Conservation (phyloP, 2,113 vertebrate species). For the Oxyura jamaicensis region DNA sequence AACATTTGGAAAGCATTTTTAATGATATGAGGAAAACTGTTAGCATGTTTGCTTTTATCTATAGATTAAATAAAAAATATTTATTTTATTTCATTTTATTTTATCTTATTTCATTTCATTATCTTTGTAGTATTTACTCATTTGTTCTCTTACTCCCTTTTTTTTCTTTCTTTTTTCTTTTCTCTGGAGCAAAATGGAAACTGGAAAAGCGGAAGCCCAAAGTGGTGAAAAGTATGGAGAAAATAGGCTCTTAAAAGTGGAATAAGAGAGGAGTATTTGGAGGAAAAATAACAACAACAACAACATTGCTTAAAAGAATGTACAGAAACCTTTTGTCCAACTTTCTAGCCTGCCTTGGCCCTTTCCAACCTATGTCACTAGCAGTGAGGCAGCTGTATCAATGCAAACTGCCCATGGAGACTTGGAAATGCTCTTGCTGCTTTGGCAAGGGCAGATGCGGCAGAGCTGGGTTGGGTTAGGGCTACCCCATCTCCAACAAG, state of each 20-base stretch:
- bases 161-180: neutral
- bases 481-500: neutral
- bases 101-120: no score
- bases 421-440: neutral
- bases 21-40: neutral
- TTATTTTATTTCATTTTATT: no score
- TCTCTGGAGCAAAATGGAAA: neutral
- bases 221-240: neutral
- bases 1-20: neutral
- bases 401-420: neutral
- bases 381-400: neutral
- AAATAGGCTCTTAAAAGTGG: neutral
- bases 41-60: neutral
- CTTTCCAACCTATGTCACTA: neutral
- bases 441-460: neutral
- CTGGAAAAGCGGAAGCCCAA: neutral
- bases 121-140: no score
- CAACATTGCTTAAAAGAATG: neutral
- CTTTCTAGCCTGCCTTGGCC: neutral
- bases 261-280: neutral
- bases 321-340: neutral
- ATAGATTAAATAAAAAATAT: neutral
- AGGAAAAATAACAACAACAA: no score
- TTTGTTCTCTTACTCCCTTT: neutral
- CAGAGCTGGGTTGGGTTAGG: neutral